Evolutionary conservation across 2,113 vertebrate species (phyloP).

Genomic region (Tautogolabrus adspersus): DNA sequence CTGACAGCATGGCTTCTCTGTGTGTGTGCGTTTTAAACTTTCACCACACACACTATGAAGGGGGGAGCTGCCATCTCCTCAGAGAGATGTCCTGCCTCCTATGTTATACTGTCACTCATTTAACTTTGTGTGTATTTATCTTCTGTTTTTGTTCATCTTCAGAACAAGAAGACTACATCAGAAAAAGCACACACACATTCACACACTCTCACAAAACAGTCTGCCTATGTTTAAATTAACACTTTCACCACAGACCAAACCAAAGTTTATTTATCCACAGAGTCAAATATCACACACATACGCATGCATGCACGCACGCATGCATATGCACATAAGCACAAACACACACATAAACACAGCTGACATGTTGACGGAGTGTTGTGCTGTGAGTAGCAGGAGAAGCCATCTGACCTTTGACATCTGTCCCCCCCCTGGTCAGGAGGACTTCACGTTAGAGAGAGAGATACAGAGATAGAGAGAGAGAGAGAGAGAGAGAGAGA

Average conservation of each 20-base stretch:
- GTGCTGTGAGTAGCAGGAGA: constrained; percentile 69
- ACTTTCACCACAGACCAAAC: constrained; percentile 1
- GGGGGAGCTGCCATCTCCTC: constrained; percentile 30
- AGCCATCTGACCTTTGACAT: constrained; percentile 54
- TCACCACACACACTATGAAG: constrained; percentile 21
- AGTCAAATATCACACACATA: neutral
- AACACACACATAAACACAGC: constrained; percentile 17
- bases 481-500: too few relatives aligned
- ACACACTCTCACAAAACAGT: constrained; percentile 30
- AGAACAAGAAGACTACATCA: too few relatives aligned
- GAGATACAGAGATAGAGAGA: too few relatives aligned
- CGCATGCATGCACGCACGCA: constrained; percentile 9
- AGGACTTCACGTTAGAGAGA: neutral
- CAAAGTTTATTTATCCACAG: too few relatives aligned
- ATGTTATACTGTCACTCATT: constrained; percentile 51
- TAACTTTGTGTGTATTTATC: constrained; percentile 18
- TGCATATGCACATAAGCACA: neutral
- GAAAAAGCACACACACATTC: neutral
- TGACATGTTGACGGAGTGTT: constrained; percentile 67
- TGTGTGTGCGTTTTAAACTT: constrained; percentile 44
- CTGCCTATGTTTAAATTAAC: too few relatives aligned
- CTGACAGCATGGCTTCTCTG: constrained; percentile 68
- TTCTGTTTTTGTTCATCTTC: neutral
- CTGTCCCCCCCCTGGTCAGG: constrained; percentile 20
- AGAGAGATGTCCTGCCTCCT: constrained; percentile 16